Evolutionary conservation across 2,888 invertebrate genomes (phyloP).

Genomic region (Hemaris fuciformis): DNA sequence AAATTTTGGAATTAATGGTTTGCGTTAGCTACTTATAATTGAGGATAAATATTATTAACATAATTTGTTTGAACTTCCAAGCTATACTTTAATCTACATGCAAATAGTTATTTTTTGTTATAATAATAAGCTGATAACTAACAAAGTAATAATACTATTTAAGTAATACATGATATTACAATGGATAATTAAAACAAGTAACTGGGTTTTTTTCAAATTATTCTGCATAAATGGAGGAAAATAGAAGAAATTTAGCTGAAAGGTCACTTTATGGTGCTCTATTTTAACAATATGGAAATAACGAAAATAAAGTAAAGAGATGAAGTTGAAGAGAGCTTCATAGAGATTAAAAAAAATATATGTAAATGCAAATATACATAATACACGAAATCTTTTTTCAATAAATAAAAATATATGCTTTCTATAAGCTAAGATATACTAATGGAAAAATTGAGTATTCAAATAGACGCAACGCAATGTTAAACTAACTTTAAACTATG

Average conservation of each 20-base stretch:
- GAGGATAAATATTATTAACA: neutral
- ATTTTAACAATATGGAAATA: too few relatives aligned
- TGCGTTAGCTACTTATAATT: neutral
- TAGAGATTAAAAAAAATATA: slow-evolving; percentile 19
- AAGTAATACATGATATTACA: neutral
- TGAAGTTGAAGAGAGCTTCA: slow-evolving; percentile 22
- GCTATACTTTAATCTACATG: neutral
- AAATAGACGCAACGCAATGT: neutral
- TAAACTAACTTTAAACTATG: neutral
- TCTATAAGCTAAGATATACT: neutral
- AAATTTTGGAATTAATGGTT: neutral
- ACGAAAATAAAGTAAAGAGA: neutral
- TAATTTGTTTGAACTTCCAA: neutral
- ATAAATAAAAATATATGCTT: slow-evolving; percentile 1
- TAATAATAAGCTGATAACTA: neutral
- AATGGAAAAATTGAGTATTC: slow-evolving; percentile 7
- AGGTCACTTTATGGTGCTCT: too few relatives aligned
- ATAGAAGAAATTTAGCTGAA: neutral
- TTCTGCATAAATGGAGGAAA: neutral
- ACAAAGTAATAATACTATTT: too few relatives aligned
- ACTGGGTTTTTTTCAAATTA: neutral
- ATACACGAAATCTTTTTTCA: neutral
- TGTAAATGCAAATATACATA: slow-evolving; percentile 7
- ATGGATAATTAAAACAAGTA: neutral
- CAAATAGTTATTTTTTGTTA: neutral